These are phyloP conservation scores for Adelges cooleyi DNA, from an alignment of 1,140 invertebrate genomes.

Conservation along the genomic window DNA sequence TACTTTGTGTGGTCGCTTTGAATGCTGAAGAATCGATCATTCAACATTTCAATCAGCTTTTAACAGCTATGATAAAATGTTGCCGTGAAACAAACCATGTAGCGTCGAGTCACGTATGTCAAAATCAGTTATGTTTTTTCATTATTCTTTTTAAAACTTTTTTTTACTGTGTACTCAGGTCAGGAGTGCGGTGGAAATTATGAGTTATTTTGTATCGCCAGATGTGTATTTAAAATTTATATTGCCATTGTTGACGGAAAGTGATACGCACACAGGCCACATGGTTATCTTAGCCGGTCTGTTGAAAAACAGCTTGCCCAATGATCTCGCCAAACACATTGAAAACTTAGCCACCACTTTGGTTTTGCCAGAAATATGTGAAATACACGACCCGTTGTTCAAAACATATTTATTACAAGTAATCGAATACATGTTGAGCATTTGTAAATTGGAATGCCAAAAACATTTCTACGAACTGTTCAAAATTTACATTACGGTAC, in stretches of 20 bases:
- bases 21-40: conserved; percentile 58
- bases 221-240: conserved; percentile 47
- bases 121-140: not conserved
- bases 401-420: conserved; percentile 26
- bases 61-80: conserved; percentile 42
- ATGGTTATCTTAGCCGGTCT: conserved; percentile 42
- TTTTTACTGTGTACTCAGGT: conserved; percentile 37
- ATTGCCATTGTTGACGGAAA: conserved; percentile 43
- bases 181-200: conserved; percentile 48
- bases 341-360: not conserved
- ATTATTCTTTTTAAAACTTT: too few species aligned
- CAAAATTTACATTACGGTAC: conserved; percentile 15
- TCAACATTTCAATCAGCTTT: conserved; percentile 50
- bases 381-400: conserved; percentile 7
- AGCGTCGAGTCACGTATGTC: conserved; percentile 50
- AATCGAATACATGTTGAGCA: not conserved
- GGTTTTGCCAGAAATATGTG: conserved; percentile 18
- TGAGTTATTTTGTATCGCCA: conserved; percentile 59
- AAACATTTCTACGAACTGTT: conserved; percentile 6
- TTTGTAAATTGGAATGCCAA: conserved; percentile 11
- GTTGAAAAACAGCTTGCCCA: conserved; percentile 36
- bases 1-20: conserved; percentile 54
- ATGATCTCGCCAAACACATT: not conserved
- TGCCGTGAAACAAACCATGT: conserved; percentile 48
- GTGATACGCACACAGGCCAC: conserved; percentile 41